Evolutionary conservation across 2,797 vertebrate species (phyloP).

Genomic region (Syngnathus acus): DNA sequence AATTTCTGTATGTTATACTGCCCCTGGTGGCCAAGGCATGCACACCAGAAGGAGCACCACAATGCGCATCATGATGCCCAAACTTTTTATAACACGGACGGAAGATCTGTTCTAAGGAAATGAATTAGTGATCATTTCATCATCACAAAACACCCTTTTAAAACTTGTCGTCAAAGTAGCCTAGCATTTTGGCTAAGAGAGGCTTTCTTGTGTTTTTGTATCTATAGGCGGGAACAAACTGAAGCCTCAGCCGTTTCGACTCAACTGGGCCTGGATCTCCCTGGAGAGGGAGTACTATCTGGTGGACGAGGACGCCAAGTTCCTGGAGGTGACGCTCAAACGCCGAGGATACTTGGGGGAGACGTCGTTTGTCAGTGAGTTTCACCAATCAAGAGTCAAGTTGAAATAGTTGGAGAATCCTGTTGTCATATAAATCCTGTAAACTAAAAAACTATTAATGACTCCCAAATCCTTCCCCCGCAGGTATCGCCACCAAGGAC

Average conservation of each 20-base stretch:
- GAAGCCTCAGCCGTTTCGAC: constrained; percentile 73
- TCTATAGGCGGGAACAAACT: constrained; percentile 75
- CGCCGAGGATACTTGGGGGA: constrained; percentile 77
- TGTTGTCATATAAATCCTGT: no score
- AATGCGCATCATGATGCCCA: no score
- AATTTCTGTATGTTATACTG: neutral
- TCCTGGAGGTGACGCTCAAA: constrained; percentile 77
- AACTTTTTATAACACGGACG: neutral
- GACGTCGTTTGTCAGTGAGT: constrained; percentile 85
- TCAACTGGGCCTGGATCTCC: constrained; percentile 88
- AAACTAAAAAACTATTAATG: no score
- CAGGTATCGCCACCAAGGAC: constrained; percentile 79
- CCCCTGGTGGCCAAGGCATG: no score
- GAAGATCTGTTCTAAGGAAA: neutral
- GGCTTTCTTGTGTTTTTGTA: constrained; percentile 8
- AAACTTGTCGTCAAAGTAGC: constrained; percentile 30
- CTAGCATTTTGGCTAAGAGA: constrained; percentile 23
- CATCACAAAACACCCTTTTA: constrained; percentile 31
- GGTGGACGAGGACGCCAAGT: constrained; percentile 75
- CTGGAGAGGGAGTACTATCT: constrained; percentile 78
- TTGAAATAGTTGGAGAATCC: neutral
- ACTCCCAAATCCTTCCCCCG: neutral
- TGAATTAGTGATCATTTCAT: constrained; percentile 48
- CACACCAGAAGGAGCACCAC: no score
- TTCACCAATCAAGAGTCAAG: neutral